Conservation (phyloP, 2,113 vertebrate species). For the Okapia johnstoni region DNA sequence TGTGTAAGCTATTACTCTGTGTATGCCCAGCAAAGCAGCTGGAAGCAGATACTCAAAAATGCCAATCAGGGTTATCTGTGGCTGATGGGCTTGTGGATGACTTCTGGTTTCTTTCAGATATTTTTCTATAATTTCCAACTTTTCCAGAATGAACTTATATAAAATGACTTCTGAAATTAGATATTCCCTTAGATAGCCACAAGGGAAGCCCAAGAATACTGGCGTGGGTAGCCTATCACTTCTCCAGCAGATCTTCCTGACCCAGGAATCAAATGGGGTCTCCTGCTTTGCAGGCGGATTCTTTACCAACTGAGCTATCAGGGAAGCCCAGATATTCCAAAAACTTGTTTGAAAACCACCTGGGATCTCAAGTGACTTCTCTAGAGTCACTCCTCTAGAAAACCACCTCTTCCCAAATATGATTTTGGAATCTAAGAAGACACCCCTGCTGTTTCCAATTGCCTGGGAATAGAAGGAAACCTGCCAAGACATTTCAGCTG, state of each 20-base stretch:
- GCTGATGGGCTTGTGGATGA: not conserved
- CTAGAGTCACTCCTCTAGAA: not conserved
- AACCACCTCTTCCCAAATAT: not conserved
- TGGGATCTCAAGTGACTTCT: not conserved
- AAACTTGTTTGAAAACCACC: not conserved
- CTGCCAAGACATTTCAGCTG: not conserved
- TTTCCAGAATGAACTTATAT: not conserved
- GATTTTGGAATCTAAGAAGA: not conserved
- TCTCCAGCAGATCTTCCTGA: not conserved
- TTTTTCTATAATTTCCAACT: not conserved
- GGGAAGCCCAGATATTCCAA: not conserved
- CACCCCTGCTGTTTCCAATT: not conserved
- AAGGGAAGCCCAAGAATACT: not conserved
- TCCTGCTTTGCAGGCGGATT: not conserved
- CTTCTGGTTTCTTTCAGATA: not conserved
- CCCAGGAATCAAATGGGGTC: not conserved
- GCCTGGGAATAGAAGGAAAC: conserved; percentile 7
- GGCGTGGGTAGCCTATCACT: not conserved
- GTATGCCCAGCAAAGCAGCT: not conserved
- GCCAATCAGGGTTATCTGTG: not conserved
- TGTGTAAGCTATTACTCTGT: not conserved
- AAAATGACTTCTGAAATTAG: not conserved
- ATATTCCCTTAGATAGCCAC: not conserved
- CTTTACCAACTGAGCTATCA: not conserved
- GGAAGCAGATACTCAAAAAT: not conserved